These are phyloP conservation scores for Drosophila aldrichi DNA, from an alignment of 2,888 invertebrate species.

Conservation along the genomic window DNA sequence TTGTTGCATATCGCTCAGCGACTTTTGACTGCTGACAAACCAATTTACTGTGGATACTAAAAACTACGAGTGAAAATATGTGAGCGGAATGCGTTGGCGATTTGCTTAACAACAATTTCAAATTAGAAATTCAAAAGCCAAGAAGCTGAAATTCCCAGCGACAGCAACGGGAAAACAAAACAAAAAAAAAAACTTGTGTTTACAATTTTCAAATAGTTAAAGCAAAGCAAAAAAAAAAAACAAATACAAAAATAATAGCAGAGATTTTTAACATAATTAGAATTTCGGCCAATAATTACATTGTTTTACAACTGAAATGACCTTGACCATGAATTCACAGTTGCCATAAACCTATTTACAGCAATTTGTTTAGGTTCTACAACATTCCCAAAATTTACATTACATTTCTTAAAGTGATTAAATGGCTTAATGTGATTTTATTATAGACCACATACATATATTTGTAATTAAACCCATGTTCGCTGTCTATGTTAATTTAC, in stretches of 20 bases:
- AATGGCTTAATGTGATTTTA: background rate
- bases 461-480: background rate
- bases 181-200: constrained; percentile 17
- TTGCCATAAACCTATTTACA: constrained; percentile 1
- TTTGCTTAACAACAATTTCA: constrained; percentile 8
- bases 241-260: background rate
- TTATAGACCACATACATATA: background rate
- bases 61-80: constrained; percentile 35
- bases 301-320: background rate
- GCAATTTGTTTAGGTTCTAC: constrained; percentile 1
- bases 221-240: background rate
- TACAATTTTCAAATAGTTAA: constrained; percentile 21
- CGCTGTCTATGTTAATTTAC: background rate
- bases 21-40: constrained; percentile 48
- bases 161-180: background rate
- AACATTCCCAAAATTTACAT: background rate
- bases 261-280: constrained; percentile 7
- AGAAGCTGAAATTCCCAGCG: background rate
- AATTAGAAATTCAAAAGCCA: constrained; percentile 1
- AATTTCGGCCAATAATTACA: background rate
- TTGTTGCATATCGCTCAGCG: constrained; percentile 42
- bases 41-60: constrained; percentile 45
- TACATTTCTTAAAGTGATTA: background rate
- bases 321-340: constrained; percentile 17
- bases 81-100: constrained; percentile 20